These are phyloP conservation scores for Erythrocercus mccallii DNA, from an alignment of 2,113 vertebrate species.

Conservation along the genomic window DNA sequence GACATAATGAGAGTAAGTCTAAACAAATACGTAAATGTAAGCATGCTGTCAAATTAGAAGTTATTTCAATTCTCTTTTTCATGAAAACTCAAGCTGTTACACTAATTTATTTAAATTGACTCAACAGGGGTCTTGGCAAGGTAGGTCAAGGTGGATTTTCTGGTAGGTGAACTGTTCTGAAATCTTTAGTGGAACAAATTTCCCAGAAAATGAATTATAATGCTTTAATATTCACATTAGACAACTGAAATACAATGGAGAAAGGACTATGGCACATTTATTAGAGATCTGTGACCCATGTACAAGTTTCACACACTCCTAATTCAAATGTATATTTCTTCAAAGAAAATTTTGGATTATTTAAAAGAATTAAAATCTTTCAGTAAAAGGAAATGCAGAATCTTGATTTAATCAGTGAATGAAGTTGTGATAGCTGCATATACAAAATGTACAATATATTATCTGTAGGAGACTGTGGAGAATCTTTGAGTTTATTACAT, in stretches of 20 bases:
- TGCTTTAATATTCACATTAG: not conserved
- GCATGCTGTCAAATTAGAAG: not conserved
- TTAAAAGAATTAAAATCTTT: not conserved
- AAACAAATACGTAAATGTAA: not conserved
- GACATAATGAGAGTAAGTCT: not conserved
- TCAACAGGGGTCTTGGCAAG: constrained; percentile 23
- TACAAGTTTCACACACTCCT: not conserved
- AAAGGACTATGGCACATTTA: not conserved
- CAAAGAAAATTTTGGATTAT: not conserved
- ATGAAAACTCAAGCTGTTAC: constrained; percentile 9
- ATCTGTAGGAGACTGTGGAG: not conserved
- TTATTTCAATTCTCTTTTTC: constrained; percentile 21
- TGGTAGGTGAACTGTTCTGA: not conserved
- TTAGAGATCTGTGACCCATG: not conserved
- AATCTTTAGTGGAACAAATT: constrained; percentile 13
- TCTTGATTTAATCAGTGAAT: not conserved
- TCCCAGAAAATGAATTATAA: not conserved
- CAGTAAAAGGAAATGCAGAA: not conserved
- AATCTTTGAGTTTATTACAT: not conserved
- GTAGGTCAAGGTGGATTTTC: constrained; percentile 45
- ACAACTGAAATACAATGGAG: not conserved
- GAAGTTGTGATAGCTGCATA: not conserved
- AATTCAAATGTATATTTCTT: not conserved
- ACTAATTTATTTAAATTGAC: constrained; percentile 38
- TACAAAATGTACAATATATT: not conserved